Base-by-base conservation (phyloP, 2,113 vertebrate species). In the Pelodiscus sinensis region DNA sequence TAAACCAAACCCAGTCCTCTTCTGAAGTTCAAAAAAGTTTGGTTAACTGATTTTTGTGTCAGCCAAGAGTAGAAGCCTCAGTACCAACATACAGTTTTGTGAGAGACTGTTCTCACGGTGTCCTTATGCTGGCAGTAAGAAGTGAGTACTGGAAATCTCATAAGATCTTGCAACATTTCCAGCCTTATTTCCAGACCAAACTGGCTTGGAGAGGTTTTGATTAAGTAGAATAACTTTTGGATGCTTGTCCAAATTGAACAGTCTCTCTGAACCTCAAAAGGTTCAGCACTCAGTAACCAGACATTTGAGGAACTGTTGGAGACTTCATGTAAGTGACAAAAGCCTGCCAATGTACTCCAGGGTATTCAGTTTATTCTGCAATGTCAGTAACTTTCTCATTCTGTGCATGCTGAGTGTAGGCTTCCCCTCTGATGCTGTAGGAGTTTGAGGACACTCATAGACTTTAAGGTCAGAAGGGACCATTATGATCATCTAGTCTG, bases 131-230 rank as follows among this genome's bases (percentile, higher is more conserved):
- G 86, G 90, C 94, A 94, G 86, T 93, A 93, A 91, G 89, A 97
- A 91, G 92, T 54, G 58, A 97, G 79, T 38, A 38, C 81, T 97
- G 94, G 95, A 96, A 97, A 96, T 93, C 83, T 94, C 92, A 57
- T 94, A 95, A 90, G 92, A 88, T 96, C 96, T 57, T 85, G 58
- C 94, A 96, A 95, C 78, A 35, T 96, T 97, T 97, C 96, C 92
- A 97, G 81, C 9, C 38, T 87, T 71, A 80, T 79, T 96, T 97
- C 96, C 96, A 97, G 91, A 94, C 96, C 96, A 96, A 92, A 92
- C 82, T 88, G 94, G 96, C 94, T 92, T 97, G 96, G 94, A 94
- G 77, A 90, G 91, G 68, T 89, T 94, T 93, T 90, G 60, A 73
- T 92, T 91, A 92, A 90, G 85, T 62, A 94, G 62, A 84, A 51